Base-by-base conservation (phyloP, 23 tunicate genomes). In the Botrylloides violaceus region DNA sequence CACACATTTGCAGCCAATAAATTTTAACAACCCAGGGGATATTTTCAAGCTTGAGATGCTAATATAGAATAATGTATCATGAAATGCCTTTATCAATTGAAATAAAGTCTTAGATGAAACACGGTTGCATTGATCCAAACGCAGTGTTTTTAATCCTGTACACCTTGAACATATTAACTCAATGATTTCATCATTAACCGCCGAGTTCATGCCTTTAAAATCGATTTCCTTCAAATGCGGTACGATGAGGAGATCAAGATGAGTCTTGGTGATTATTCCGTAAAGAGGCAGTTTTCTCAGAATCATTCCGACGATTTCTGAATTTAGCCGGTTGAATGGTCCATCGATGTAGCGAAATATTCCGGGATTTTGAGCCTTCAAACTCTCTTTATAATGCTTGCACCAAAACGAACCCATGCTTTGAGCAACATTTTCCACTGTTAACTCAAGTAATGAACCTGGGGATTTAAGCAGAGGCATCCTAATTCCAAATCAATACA, bases 371-470 rank as follows among this genome's bases (percentile, higher is more conserved):
- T 66, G 32, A 29, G 37, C 74, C 33, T 62, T 62, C 23, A 32
- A 68, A 22, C 65, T 77, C 30, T 77, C 74, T 43, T 47, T 30
- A 29, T 65, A 77, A 31, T 77, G 65, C 4, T 71, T 71, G 49
- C 81, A 65, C 81, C 81, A 77, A 65, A 77, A n/a, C 3, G 37
- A 29, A 20, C 62, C 80, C 80, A 76, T 76, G 31, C 62, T 76
- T 3, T 34, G 12, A 12, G 55, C 80, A 62, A 76, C 32, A 31
- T 27, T 76, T 4, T 4, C 66, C n/a, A n/a, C n/a, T n/a, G n/a
- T n/a, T n/a, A n/a, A n/a, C n/a, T n/a, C n/a, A n/a, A n/a, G n/a
- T n/a, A n/a, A n/a, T n/a, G n/a, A n/a, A n/a, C n/a, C n/a, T n/a
- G n/a, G n/a, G n/a, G n/a, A n/a, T n/a, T n/a, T n/a, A n/a, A n/a